Evolutionary conservation across 2,113 vertebrate genomes (phyloP).

Genomic region (Dunckerocampus dactyliophorus): DNA sequence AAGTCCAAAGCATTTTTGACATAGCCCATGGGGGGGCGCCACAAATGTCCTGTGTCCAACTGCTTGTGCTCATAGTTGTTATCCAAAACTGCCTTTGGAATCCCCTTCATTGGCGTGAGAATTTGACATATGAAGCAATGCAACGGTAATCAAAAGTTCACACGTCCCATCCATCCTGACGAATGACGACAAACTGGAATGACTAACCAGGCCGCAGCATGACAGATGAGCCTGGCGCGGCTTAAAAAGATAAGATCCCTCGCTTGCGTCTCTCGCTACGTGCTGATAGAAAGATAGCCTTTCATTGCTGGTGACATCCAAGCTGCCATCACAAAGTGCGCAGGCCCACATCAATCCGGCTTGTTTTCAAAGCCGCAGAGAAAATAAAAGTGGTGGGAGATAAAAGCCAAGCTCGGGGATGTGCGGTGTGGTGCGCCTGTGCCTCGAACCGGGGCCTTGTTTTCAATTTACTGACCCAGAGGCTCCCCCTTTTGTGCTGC

Average conservation of each 20-base stretch:
- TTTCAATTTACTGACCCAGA: conserved; percentile 47
- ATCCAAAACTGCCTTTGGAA: not conserved
- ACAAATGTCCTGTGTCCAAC: too few species aligned
- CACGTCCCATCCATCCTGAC: not conserved
- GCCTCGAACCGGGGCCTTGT: conserved; percentile 19
- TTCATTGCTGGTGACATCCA: conserved; percentile 32
- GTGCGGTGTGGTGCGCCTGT: conserved; percentile 18
- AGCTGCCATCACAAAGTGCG: conserved; percentile 33
- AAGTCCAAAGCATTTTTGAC: too few species aligned
- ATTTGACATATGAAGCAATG: not conserved
- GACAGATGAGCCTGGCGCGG: conserved; percentile 29
- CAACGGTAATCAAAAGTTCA: not conserved
- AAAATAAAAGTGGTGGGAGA: conserved; percentile 9
- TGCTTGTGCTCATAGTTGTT: not conserved
- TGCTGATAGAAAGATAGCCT: conserved; percentile 43
- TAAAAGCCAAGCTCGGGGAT: conserved; percentile 34
- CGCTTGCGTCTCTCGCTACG: conserved; percentile 17
- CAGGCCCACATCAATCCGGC: conserved; percentile 44
- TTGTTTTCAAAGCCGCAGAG: conserved; percentile 53
- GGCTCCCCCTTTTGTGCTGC: conserved; percentile 49
- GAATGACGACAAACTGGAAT: conserved; percentile 5
- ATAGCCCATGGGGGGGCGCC: too few species aligned
- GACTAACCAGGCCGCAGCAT: conserved; percentile 14
- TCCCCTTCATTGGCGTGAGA: not conserved
- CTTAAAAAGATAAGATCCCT: conserved; percentile 21